Conservation (phyloP, 2,113 vertebrate species). For the Thinocorus orbignyianus region DNA sequence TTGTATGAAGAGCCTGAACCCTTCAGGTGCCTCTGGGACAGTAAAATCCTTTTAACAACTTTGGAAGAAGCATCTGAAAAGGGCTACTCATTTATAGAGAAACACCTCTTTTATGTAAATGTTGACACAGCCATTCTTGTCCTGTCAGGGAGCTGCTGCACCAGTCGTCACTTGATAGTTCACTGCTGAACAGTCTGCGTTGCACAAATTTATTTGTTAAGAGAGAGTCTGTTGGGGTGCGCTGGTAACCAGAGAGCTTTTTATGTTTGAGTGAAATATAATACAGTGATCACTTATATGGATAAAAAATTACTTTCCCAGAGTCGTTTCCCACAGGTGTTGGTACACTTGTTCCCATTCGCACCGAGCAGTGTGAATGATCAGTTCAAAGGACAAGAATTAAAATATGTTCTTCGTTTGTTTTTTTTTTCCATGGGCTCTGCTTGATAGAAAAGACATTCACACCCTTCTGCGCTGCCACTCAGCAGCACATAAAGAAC, state of each 20-base stretch:
- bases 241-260: neutral
- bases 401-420: neutral
- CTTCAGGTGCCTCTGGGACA: neutral
- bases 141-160: neutral
- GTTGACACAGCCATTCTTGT: neutral
- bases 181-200: neutral
- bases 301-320: conserved; percentile 1
- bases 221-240: neutral
- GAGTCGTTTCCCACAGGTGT: neutral
- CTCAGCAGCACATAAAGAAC: conserved; percentile 20
- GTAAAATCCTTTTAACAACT: neutral
- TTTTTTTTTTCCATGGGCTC: neutral
- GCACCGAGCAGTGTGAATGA: neutral
- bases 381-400: conserved; percentile 23
- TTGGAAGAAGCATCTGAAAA: neutral
- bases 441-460: neutral
- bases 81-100: neutral
- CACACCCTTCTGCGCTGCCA: neutral
- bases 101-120: neutral
- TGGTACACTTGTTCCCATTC: neutral
- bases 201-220: neutral
- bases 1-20: neutral
- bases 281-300: neutral
- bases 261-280: neutral
- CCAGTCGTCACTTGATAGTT: neutral